These are phyloP conservation scores for Pitta sordida DNA, from an alignment of 2,113 vertebrate species.

Conservation along the genomic window DNA sequence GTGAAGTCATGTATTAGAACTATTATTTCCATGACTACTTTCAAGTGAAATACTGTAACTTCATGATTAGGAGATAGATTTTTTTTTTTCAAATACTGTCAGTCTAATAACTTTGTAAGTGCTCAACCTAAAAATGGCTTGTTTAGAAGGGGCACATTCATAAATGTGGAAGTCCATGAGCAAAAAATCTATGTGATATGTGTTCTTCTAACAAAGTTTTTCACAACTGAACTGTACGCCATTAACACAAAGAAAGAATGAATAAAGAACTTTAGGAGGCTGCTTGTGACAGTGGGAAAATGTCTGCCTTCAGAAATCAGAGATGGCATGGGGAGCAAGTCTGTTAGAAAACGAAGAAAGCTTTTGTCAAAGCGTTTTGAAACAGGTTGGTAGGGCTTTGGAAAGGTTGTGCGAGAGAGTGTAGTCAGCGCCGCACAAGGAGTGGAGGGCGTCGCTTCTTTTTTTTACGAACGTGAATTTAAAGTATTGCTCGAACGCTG, in stretches of 20 bases:
- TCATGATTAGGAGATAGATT: slow-evolving; percentile 3
- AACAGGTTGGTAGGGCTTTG: background rate
- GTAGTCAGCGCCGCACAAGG: background rate
- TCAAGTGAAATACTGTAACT: slow-evolving; percentile 45
- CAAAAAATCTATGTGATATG: background rate
- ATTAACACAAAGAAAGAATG: background rate
- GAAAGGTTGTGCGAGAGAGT: background rate
- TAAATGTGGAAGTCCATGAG: background rate
- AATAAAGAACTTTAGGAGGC: background rate
- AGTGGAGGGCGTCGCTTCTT: background rate
- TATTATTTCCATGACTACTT: slow-evolving; percentile 45
- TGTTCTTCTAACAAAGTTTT: background rate
- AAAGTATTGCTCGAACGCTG: background rate
- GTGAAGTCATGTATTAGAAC: slow-evolving; percentile 47
- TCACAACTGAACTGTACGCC: background rate
- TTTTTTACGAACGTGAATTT: background rate
- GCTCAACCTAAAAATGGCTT: background rate
- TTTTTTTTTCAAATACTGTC: background rate
- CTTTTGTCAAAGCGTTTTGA: background rate
- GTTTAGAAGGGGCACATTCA: background rate
- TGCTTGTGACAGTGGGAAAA: background rate
- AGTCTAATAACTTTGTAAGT: background rate
- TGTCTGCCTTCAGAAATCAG: background rate
- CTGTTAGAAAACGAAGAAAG: background rate
- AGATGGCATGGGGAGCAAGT: background rate